Evolutionary conservation across 2,113 vertebrate genomes (phyloP).

Genomic region (Tretioscincus oriximinensis): DNA sequence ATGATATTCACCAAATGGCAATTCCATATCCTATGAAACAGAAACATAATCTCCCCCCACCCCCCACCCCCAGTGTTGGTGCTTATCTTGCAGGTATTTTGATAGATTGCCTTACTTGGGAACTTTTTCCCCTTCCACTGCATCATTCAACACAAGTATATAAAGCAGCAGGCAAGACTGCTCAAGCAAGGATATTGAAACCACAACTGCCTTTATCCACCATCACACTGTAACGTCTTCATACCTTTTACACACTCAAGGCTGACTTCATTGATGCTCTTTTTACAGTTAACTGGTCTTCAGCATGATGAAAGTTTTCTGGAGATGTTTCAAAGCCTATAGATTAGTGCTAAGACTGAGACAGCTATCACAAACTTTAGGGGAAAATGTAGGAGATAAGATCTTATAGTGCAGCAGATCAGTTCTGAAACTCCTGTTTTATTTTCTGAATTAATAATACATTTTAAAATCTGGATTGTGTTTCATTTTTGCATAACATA

Average conservation of each 20-base stretch:
- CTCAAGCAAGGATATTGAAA: slow-evolving; percentile 27
- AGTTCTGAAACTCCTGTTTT: background rate
- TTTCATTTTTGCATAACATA: background rate
- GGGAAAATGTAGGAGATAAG: background rate
- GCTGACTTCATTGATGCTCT: slow-evolving; percentile 17
- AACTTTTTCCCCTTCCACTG: background rate
- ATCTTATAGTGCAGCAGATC: background rate
- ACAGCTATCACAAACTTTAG: slow-evolving; percentile 1
- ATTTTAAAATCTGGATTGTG: background rate
- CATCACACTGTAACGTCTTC: slow-evolving; percentile 10
- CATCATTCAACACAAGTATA: background rate
- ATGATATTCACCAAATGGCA: too few species aligned
- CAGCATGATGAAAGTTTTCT: slow-evolving; percentile 9
- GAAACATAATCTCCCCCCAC: too few species aligned
- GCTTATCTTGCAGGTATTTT: background rate
- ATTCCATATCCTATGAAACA: background rate
- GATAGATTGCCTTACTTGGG: background rate
- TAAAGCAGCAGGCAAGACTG: background rate
- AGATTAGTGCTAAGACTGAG: background rate
- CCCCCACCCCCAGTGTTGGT: too few species aligned
- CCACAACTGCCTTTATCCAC: slow-evolving; percentile 3
- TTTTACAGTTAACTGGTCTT: slow-evolving; percentile 29
- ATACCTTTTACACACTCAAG: slow-evolving; percentile 18
- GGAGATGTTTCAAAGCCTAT: background rate
- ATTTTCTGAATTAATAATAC: background rate